Conservation (phyloP, 2,888 invertebrate genomes). For the Latrodectus hesperus region DNA sequence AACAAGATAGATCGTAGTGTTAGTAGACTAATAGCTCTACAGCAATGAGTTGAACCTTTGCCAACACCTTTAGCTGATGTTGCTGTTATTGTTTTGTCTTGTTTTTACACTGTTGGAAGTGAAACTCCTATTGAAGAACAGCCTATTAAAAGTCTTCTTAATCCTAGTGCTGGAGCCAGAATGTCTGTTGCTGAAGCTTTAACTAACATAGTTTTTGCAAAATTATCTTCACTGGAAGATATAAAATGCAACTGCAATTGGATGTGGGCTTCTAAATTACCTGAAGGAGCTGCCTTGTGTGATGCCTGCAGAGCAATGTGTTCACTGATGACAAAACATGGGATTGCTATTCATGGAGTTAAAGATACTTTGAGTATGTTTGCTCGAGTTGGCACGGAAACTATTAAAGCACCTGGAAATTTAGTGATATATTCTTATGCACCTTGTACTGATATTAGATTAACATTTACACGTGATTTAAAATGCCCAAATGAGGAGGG, state of each 20-base stretch:
- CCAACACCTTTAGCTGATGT: constrained; percentile 92
- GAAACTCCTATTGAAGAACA: constrained; percentile 98
- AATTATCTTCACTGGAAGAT: constrained; percentile 84
- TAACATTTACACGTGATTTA: too few relatives aligned
- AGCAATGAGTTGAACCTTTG: constrained; percentile 97
- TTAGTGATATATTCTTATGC: too few relatives aligned
- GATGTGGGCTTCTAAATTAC: constrained; percentile 99
- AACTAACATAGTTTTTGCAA: too few relatives aligned
- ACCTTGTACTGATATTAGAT: too few relatives aligned
- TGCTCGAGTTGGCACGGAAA: too few relatives aligned
- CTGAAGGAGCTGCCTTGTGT: constrained; percentile 89
- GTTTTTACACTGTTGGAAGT: too few relatives aligned
- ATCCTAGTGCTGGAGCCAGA: too few relatives aligned
- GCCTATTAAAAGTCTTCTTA: constrained; percentile 92
- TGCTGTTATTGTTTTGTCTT: too few relatives aligned
- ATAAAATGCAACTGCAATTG: constrained; percentile 99
- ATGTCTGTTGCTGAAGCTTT: too few relatives aligned
- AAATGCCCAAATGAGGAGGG: too few relatives aligned
- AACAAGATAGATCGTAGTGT: too few relatives aligned
- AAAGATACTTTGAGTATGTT: constrained; percentile 99
- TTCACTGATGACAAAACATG: constrained; percentile 85
- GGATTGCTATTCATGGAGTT: constrained; percentile 95
- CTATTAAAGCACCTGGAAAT: too few relatives aligned
- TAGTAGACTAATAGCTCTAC: constrained; percentile 91
- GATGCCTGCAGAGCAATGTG: constrained; percentile 93